These are phyloP conservation scores for Sebastes cheni DNA, from an alignment of 2,797 vertebrate species.

Conservation along the genomic window DNA sequence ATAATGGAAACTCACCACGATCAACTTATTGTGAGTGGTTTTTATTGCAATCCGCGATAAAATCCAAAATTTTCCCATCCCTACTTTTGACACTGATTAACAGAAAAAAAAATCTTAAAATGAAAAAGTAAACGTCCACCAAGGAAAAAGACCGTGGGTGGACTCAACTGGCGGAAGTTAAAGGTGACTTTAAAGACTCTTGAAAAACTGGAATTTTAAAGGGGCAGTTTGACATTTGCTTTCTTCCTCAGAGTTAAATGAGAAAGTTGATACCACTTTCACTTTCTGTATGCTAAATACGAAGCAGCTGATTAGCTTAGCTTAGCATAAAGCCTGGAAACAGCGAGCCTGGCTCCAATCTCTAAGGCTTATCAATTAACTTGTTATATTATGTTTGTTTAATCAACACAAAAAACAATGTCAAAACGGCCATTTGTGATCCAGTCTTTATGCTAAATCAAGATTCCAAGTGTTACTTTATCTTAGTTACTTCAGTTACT, in stretches of 20 bases:
- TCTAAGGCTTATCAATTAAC: background rate
- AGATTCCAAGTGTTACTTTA: background rate
- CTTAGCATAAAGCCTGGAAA: background rate
- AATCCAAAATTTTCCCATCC: fast-evolving
- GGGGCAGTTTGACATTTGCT: background rate
- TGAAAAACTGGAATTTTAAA: too few relatives aligned
- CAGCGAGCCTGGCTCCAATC: background rate
- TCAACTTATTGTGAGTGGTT: too few relatives aligned
- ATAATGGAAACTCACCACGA: too few relatives aligned
- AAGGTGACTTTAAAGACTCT: background rate
- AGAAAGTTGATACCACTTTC: background rate
- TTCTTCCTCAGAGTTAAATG: background rate
- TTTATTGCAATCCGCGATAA: too few relatives aligned
- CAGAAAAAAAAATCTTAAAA: background rate
- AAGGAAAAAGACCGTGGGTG: background rate
- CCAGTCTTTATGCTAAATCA: background rate
- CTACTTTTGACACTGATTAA: background rate
- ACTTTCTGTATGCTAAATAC: background rate
- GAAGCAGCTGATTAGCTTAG: background rate
- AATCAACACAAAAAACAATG: background rate
- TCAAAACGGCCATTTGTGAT: background rate
- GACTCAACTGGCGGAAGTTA: background rate
- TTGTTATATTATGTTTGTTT: background rate
- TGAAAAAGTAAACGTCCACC: background rate
- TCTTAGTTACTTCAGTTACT: background rate